Conservation (phyloP, 2,113 vertebrate genomes). For the Ellobius talpinus region DNA sequence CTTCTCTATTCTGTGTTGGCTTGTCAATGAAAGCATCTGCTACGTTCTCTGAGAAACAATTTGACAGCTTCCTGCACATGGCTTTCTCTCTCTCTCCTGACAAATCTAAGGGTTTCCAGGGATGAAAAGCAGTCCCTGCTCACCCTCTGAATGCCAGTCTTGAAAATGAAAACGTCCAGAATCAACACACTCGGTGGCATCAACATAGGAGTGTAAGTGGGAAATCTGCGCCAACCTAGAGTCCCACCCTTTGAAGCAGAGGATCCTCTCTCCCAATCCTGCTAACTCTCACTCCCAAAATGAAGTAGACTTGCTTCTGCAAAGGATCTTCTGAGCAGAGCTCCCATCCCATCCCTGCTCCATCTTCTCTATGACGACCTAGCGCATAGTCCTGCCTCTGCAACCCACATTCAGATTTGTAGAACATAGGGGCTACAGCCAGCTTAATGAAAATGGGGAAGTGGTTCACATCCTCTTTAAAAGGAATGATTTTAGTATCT, state of each 20-base stretch:
- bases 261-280: neutral
- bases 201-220: neutral
- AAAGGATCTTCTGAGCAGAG: fast-evolving
- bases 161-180: neutral
- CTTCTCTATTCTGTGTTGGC: fast-evolving
- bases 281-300: neutral
- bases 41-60: neutral
- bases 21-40: neutral
- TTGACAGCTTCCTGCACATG: neutral
- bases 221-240: no score
- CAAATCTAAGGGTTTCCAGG: neutral
- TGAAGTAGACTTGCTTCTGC: fast-evolving
- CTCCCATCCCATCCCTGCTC: fast-evolving
- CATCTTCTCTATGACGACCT: neutral
- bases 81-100: neutral
- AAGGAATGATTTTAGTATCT: neutral
- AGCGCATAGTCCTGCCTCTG: neutral
- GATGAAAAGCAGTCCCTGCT: neutral
- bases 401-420: neutral
- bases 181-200: fast-evolving
- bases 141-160: neutral
- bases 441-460: neutral
- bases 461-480: neutral
- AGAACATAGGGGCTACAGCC: neutral
- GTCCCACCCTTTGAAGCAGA: neutral